A percentile compares a stretch with the other conserved stretches of the same genome.
Evolutionary conservation across 2,888 invertebrate genomes (phyloP).

Genomic region (Ormyrus rosae): DNA sequence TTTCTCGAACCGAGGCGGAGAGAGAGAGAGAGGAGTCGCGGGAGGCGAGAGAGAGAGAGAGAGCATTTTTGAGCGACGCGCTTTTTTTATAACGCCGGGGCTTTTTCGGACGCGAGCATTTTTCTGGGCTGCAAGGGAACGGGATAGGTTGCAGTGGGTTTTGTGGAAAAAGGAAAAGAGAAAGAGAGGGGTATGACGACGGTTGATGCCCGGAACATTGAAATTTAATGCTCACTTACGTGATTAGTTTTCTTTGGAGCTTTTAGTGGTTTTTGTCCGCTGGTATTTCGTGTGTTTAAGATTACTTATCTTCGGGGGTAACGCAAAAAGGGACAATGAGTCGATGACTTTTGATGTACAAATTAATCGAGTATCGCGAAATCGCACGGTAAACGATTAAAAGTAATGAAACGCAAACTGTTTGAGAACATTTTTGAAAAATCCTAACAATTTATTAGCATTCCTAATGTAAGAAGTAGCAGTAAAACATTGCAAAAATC

Average conservation of each 20-base stretch:
- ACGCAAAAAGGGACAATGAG: too few species aligned
- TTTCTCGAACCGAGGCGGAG: constrained; percentile 52
- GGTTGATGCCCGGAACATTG: constrained; percentile 69
- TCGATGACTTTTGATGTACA: too few species aligned
- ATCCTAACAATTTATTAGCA: too few species aligned
- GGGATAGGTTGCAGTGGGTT: constrained; percentile 48
- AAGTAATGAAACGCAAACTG: neutral
- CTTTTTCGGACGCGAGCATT: neutral
- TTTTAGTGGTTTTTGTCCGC: neutral
- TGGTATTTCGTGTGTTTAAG: too few species aligned
- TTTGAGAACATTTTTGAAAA: neutral
- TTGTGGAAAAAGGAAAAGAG: neutral
- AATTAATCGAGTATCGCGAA: neutral
- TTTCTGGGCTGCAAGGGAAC: neutral
- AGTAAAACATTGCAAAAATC: too few species aligned
- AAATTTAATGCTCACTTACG: constrained; percentile 65
- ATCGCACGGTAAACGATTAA: neutral
- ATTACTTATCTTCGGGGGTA: too few species aligned
- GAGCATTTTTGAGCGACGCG: constrained; percentile 11
- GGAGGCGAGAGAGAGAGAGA: neutral
- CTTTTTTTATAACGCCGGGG: constrained; percentile 19
- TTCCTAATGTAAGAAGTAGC: too few species aligned
- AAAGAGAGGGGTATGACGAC: constrained; percentile 37
- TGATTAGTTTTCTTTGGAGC: too few species aligned
- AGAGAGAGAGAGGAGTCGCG: constrained; percentile 20